These are phyloP conservation scores for Pyxicephalus adspersus DNA, from an alignment of 2,113 vertebrate species.

Conservation along the genomic window DNA sequence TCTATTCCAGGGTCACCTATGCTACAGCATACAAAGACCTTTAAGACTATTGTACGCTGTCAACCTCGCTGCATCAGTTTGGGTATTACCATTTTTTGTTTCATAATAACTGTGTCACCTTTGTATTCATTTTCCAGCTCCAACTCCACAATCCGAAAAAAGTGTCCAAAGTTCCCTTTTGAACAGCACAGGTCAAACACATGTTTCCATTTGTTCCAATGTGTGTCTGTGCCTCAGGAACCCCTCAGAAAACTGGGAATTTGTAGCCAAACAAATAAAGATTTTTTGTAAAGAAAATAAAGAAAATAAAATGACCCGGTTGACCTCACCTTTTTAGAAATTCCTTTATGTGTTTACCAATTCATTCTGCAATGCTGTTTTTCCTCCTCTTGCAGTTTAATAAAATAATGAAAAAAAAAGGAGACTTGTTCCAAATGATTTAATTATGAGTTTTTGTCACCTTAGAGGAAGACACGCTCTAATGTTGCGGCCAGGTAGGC, in stretches of 20 bases:
- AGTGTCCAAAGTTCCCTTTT: too few species aligned
- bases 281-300: background rate
- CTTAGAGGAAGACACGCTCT: slow-evolving; percentile 59
- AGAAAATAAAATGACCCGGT: background rate
- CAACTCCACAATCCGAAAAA: too few species aligned
- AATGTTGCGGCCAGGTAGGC: slow-evolving; percentile 58
- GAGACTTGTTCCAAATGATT: slow-evolving; percentile 52
- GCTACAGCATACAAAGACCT: too few species aligned
- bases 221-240: too few species aligned
- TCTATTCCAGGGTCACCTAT: too few species aligned
- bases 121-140: too few species aligned
- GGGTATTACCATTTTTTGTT: too few species aligned
- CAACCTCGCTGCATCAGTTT: too few species aligned
- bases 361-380: background rate
- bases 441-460: slow-evolving; percentile 63
- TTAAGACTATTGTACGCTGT: too few species aligned
- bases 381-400: slow-evolving; percentile 38
- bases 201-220: too few species aligned
- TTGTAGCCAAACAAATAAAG: background rate
- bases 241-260: background rate
- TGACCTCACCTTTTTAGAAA: background rate
- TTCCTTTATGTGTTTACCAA: background rate
- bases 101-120: too few species aligned
- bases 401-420: slow-evolving; percentile 23
- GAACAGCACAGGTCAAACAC: too few species aligned